phyloP scores from a whole-genome alignment of 2,797 vertebrate genomes.

The Rhynchotus rufescens region DNA sequence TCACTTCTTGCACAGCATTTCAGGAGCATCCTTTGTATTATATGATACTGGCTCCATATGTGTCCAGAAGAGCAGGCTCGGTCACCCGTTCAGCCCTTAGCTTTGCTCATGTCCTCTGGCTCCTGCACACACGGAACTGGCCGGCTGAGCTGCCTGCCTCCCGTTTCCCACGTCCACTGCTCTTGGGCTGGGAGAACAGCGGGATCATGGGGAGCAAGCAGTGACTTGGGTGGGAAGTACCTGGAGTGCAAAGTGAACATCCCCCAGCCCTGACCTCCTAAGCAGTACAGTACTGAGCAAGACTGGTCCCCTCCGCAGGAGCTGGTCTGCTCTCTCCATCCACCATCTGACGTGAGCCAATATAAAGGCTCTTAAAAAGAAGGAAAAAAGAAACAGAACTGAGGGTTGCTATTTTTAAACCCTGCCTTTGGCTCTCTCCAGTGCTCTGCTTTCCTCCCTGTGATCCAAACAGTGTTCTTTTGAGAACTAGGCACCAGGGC shows the following conservation, averaged over 20 bases:
- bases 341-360: constrained; percentile 31
- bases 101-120: neutral
- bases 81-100: neutral
- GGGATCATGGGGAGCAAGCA: neutral
- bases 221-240: neutral
- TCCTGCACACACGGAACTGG: neutral
- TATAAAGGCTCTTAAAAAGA: constrained; percentile 52
- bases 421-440: constrained; percentile 23
- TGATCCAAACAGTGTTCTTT: constrained; percentile 56
- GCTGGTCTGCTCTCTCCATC: constrained; percentile 39
- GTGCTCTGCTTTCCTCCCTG: constrained; percentile 13
- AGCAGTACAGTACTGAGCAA: neutral
- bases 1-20: neutral
- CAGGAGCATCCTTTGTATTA: neutral
- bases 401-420: constrained; percentile 59
- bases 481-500: constrained; percentile 51
- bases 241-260: neutral
- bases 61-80: neutral
- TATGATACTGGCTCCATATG: rapidly evolving
- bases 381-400: constrained; percentile 61
- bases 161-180: neutral
- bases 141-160: neutral
- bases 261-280: neutral
- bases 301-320: constrained; percentile 18
- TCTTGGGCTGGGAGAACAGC: neutral